Evolutionary conservation across 2,888 invertebrate genomes (phyloP).

Genomic region (Sympetrum striolatum): DNA sequence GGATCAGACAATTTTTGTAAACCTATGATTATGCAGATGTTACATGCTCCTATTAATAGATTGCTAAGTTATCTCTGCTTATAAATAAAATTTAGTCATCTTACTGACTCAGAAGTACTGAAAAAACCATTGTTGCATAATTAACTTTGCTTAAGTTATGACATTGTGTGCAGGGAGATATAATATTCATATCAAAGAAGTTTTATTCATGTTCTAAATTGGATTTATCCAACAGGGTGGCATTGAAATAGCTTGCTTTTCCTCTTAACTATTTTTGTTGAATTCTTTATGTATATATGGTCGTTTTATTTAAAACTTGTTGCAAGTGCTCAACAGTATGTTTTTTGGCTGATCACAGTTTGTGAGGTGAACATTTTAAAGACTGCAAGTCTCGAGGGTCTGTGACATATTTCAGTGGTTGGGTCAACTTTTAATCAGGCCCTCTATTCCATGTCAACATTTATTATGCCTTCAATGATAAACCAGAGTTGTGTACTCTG

Average conservation of each 20-base stretch:
- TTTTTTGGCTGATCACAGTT: constrained; percentile 27
- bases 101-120: not conserved
- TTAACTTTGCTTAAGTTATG: not conserved
- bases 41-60: not conserved
- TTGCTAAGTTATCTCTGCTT: constrained; percentile 32
- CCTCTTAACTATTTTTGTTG: constrained; percentile 22
- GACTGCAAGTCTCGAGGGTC: constrained; percentile 35
- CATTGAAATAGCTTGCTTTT: constrained; percentile 41
- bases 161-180: constrained; percentile 7
- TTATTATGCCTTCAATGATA: constrained; percentile 34
- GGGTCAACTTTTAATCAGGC: constrained; percentile 14
- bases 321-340: constrained; percentile 38
- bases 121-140: not conserved
- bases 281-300: constrained; percentile 35
- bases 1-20: constrained; percentile 21
- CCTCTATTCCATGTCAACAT: constrained; percentile 37
- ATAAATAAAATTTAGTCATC: constrained; percentile 22
- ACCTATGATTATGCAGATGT: not conserved
- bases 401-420: constrained; percentile 28
- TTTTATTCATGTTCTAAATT: constrained; percentile 24
- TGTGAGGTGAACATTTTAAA: constrained; percentile 28
- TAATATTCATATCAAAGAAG: constrained; percentile 13
- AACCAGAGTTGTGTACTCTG: constrained; percentile 27
- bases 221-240: constrained; percentile 36
- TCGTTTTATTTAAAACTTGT: constrained; percentile 25